A percentile compares a stretch with the other conserved stretches of the same genome.
phyloP scores from a whole-genome alignment of 2,888 invertebrate genomes.

The Norana najaformis region DNA sequence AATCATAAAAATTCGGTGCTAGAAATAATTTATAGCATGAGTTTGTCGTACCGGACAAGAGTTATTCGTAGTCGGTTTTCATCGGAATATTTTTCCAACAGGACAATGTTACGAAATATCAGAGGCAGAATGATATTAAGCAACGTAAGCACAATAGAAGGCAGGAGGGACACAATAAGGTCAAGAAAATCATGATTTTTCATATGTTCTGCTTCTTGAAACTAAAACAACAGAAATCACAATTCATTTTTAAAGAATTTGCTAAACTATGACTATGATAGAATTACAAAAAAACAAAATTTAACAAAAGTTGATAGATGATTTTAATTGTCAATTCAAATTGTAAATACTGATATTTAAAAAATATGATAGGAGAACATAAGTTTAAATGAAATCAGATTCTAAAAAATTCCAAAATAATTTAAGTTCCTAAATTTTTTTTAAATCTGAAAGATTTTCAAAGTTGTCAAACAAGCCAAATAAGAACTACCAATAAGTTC shows the following conservation, averaged over 20 bases:
- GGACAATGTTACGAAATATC: conserved; percentile 73
- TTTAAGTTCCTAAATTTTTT: too few relatives aligned
- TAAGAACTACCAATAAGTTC: too few relatives aligned
- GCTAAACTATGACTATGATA: not conserved
- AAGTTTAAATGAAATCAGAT: too few relatives aligned
- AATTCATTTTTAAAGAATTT: not conserved
- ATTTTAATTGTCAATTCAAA: too few relatives aligned
- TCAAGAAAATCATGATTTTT: conserved; percentile 44
- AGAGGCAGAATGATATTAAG: conserved; percentile 77
- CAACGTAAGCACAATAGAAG: conserved; percentile 76
- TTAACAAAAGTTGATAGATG: too few relatives aligned
- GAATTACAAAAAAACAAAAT: too few relatives aligned
- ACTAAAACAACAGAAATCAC: not conserved
- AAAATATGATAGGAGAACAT: too few relatives aligned
- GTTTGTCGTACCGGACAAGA: conserved; percentile 67
- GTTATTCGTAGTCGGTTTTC: conserved; percentile 73
- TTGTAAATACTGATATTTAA: too few relatives aligned
- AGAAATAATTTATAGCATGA: not conserved
- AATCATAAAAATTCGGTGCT: not conserved
- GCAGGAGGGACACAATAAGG: conserved; percentile 74
- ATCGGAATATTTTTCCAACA: conserved; percentile 76
- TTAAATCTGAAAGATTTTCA: too few relatives aligned
- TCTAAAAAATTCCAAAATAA: too few relatives aligned
- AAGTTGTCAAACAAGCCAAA: too few relatives aligned
- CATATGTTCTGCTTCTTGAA: conserved; percentile 26